Percentiles rank a stretch among this genome's conserved stretches.
phyloP scores from a whole-genome alignment of 2,113 vertebrate genomes.

The Gopherus evgoodei region DNA sequence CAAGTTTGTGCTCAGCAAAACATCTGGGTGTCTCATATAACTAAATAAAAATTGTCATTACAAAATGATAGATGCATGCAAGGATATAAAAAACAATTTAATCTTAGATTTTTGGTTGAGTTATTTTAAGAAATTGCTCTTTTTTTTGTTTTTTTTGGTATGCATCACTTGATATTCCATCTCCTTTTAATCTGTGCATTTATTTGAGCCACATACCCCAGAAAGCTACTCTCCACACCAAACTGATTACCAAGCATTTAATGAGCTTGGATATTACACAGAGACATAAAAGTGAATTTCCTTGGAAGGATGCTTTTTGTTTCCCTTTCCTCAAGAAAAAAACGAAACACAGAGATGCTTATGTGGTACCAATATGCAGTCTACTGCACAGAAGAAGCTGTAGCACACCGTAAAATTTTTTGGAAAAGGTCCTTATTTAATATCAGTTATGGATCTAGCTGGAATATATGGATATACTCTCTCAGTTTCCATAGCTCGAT shows the following conservation, averaged over 20 bases:
- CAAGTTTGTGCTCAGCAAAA: background rate
- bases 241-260: background rate
- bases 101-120: background rate
- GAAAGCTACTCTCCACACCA: background rate
- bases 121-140: background rate
- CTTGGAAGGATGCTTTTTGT: background rate
- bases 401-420: background rate
- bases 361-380: background rate
- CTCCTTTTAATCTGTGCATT: background rate
- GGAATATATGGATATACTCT: background rate
- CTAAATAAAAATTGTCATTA: background rate
- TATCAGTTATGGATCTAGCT: background rate
- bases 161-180: background rate
- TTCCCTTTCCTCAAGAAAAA: background rate
- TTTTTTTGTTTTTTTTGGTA: background rate
- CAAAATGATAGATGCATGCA: background rate
- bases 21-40: background rate
- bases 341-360: background rate
- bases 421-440: background rate
- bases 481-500: background rate
- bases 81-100: background rate
- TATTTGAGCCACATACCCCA: background rate
- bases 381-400: background rate
- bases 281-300: background rate
- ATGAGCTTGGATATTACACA: background rate